Base-by-base conservation (phyloP, 2,113 vertebrate genomes). In the Ifrita kowaldi region DNA sequence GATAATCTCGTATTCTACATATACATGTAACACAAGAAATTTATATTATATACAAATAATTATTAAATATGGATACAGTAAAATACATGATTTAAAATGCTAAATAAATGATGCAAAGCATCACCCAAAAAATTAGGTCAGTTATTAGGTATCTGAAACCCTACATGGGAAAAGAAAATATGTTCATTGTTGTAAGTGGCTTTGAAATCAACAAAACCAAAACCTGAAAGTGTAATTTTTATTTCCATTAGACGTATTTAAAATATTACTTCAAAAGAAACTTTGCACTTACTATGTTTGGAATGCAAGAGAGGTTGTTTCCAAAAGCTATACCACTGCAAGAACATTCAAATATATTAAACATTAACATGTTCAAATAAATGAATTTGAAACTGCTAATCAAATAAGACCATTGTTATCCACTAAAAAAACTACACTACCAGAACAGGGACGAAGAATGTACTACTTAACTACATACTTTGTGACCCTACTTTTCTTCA, bases 251-350 rank as follows among this genome's bases (percentile, higher is more conserved):
- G 32, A 77, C 16, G 24, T 84, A 73, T 77, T 94, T 80, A 50
- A 88, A 84, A 83, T 64, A 76, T 60, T 79, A 65, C 68, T 94
- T 94, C 76, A 81, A 80, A 96, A 80, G 24, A 76, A 89, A 91
- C 37, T 80, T 91, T 52, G 44, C 59, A 77, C 28, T 79, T 81
- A 84, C 37, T 93, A 65, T 62, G 55, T 77, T 78, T 84, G 84
- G 49, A 91, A 80, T 77, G 68, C 68, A 84, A 91, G 69, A 83
- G 50, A 83, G n/a, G 30, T 67, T 90, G 62, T 82, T 95, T 90
- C 53, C 62, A 89, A 92, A 94, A 90, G 81, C 27, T 89, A 69
- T 76, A 80, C n/a, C 68, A 77, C 68, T 84, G 69, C 89, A 93
- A 91, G 77, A 63, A 91, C 14, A 84, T 89, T 87, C n/a, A 93